A percentile compares a stretch with the other conserved stretches of the same genome.
phyloP scores from a whole-genome alignment of 1,140 invertebrate genomes.

The Caenorhabditis elegans region DNA sequence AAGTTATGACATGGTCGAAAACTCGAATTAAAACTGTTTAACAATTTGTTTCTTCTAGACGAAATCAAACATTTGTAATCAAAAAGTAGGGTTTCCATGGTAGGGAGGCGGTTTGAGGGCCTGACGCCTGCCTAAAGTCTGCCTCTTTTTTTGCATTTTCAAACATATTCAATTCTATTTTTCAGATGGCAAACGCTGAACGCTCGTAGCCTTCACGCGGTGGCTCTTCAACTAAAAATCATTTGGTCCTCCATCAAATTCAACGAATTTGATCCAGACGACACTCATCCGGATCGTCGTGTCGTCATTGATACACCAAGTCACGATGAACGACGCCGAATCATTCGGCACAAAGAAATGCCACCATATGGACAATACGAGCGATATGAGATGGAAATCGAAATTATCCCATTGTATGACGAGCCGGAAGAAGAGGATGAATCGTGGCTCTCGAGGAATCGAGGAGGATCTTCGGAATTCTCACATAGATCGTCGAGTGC shows the following conservation, averaged over 20 bases:
- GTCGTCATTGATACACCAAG: conserved; percentile 32
- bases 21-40: too few species aligned
- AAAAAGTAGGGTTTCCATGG: too few species aligned
- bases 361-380: conserved; percentile 49
- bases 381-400: conserved; percentile 28
- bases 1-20: too few species aligned
- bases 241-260: conserved; percentile 88
- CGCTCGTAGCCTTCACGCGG: conserved; percentile 78
- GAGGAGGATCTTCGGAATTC: background rate
- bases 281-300: conserved; percentile 29
- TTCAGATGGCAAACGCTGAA: conserved; percentile 80
- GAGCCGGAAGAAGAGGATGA: conserved; percentile 36
- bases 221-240: conserved; percentile 84
- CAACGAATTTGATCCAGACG: conserved; percentile 80
- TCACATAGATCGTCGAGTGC: background rate
- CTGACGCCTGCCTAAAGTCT: too few species aligned
- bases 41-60: too few species aligned
- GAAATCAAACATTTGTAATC: too few species aligned
- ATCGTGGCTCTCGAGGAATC: background rate
- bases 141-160: background rate
- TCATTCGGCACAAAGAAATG: conserved; percentile 43
- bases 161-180: background rate
- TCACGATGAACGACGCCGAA: conserved; percentile 39
- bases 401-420: conserved; percentile 35
- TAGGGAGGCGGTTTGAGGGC: too few species aligned